Evolutionary conservation across 2,113 vertebrate genomes (phyloP).

Genomic region (Ceyx melanurus): DNA sequence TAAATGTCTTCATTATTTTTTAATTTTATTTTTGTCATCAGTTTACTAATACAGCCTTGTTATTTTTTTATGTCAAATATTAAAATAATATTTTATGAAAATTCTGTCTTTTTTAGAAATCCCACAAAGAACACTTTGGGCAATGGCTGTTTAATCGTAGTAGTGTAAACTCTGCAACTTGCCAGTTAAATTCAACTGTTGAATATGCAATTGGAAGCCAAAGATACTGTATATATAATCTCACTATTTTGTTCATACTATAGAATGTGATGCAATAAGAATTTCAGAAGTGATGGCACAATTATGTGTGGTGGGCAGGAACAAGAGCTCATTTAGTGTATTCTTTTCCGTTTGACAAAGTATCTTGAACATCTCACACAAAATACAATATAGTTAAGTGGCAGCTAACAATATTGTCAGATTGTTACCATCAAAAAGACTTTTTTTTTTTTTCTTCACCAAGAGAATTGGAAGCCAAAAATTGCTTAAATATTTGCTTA

Average conservation of each 20-base stretch:
- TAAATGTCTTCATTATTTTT: neutral
- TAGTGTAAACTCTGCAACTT: neutral
- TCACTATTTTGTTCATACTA: neutral
- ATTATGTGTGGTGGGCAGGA: neutral
- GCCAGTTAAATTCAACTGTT: neutral
- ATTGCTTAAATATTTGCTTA: neutral
- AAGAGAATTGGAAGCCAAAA: neutral
- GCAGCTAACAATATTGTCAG: neutral
- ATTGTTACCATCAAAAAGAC: neutral
- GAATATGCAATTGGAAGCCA: neutral
- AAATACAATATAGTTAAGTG: neutral
- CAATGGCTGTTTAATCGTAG: neutral
- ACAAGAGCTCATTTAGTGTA: neutral
- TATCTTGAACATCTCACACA: neutral
- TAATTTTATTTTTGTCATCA: fast-evolving
- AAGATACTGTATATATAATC: neutral
- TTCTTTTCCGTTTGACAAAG: neutral
- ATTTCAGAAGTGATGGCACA: neutral
- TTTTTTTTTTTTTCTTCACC: neutral
- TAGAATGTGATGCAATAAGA: neutral
- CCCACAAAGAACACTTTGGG: fast-evolving
- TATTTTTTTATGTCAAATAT: neutral
- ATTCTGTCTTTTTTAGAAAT: neutral
- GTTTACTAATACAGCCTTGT: neutral
- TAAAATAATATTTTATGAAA: neutral